Base-by-base conservation (phyloP, 2,113 vertebrate genomes). In the Gymnogyps californianus region DNA sequence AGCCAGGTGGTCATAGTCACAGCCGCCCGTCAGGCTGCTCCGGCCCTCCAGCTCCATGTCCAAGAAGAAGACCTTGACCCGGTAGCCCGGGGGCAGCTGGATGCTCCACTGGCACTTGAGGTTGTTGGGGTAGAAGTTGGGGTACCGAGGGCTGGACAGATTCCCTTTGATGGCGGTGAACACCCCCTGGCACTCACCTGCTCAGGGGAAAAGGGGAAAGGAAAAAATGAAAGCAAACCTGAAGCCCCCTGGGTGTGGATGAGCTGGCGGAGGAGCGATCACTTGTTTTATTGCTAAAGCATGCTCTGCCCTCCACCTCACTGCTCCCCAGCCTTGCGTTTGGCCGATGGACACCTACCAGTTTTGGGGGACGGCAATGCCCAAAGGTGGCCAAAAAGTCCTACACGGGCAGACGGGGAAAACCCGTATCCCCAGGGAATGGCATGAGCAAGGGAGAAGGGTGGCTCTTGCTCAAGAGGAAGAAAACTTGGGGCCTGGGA, bases 81-180 rank as follows among this genome's bases (percentile, higher is more conserved):
- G 98, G 96, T 99, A 99, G 34, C 99, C 98, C 0, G 42, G 91
- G 3, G 98, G 98, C 17, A 99, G 96, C 44, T 94, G 97, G 91
- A 99, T 97, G 89, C 97, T 98, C 99, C 99, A 99, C 93, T 99
- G 99, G 97, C 99, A 99, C 76, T 98, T 99, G 96, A 99, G 99
- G 96, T 99, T 99, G 98, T 99, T 99, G 89, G 99, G 99, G 97
- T 99, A 99, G 98, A 99, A 98, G 94, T 65, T 96, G 74, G 99
- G 99, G 90, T 99, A 99, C 54, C 98, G 98, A 5, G 99, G 99
- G 93, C 99, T 99, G 95, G 98, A 99, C 94, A 99, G 99, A 97
- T 99, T 99, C 51, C 99, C 99, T 44, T 96, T 99, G 66, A 99
- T 65, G 1, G 96, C 44, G 1, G 98, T 98, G 85, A 99, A 98